Conservation (phyloP, 2,113 vertebrate species). For the Patagioenas fasciata region DNA sequence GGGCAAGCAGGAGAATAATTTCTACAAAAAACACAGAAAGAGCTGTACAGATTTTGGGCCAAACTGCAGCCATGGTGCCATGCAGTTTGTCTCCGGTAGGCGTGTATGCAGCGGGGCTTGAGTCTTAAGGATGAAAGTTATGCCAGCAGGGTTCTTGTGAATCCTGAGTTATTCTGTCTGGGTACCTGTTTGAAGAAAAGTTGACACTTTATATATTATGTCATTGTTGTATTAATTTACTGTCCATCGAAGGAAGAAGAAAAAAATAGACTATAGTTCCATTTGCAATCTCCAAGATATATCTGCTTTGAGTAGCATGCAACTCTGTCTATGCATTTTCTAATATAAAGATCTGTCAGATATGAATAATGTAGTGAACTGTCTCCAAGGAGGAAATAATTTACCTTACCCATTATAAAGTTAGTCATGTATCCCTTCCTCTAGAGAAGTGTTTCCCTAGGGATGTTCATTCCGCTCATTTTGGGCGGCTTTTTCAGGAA, state of each 20-base stretch:
- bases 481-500: neutral
- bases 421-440: neutral
- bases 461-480: neutral
- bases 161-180: neutral
- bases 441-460: neutral
- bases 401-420: neutral
- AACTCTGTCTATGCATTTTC: neutral
- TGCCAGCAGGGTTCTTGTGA: neutral
- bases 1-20: neutral
- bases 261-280: neutral
- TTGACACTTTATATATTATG: neutral
- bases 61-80: neutral
- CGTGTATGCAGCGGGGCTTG: neutral
- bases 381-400: neutral
- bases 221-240: neutral
- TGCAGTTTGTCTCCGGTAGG: neutral
- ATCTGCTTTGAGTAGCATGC: neutral
- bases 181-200: neutral
- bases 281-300: neutral
- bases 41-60: neutral
- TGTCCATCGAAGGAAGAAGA: neutral
- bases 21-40: neutral
- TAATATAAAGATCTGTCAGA: neutral
- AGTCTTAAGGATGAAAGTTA: no score
- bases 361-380: neutral